A percentile compares a stretch with the other conserved stretches of the same genome.
Conservation (phyloP, 92 coral and sea anemone species). For the Pocillopora grandis region DNA sequence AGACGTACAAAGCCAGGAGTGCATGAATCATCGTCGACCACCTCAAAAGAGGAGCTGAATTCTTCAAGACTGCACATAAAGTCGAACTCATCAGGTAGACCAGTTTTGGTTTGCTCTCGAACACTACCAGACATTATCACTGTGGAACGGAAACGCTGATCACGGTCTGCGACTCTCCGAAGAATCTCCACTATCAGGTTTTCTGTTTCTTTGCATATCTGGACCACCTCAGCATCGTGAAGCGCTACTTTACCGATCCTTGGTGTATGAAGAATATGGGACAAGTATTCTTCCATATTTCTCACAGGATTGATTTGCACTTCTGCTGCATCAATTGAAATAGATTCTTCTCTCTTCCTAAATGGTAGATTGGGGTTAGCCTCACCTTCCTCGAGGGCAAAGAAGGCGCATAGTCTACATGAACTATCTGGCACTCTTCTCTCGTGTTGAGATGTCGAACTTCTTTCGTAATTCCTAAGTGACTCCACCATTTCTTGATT, state of each 20-base stretch:
- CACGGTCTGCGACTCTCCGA: slow-evolving; percentile 27
- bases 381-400: slow-evolving; percentile 1
- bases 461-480: background rate
- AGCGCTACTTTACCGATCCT: slow-evolving; percentile 41
- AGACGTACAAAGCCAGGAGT: slow-evolving; percentile 55
- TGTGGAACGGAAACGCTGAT: slow-evolving; percentile 47
- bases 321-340: slow-evolving; percentile 27
- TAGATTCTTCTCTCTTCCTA: slow-evolving; percentile 21
- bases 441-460: background rate
- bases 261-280: slow-evolving; percentile 50
- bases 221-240: slow-evolving; percentile 41
- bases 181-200: slow-evolving; percentile 40
- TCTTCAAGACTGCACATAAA: slow-evolving; percentile 52
- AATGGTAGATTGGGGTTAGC: background rate
- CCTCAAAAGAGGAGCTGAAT: slow-evolving; percentile 31
- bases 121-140: slow-evolving; percentile 52
- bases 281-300: slow-evolving; percentile 46
- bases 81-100: slow-evolving; percentile 55
- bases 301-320: slow-evolving; percentile 29
- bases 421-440: slow-evolving; percentile 16
- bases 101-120: slow-evolving; percentile 54
- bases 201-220: slow-evolving; percentile 49
- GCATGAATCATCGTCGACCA: slow-evolving; percentile 41
- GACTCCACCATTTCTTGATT: slow-evolving; percentile 31
- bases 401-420: slow-evolving; percentile 16